phyloP scores from a whole-genome alignment of 2,797 vertebrate species.

The Silurus aristotelis region DNA sequence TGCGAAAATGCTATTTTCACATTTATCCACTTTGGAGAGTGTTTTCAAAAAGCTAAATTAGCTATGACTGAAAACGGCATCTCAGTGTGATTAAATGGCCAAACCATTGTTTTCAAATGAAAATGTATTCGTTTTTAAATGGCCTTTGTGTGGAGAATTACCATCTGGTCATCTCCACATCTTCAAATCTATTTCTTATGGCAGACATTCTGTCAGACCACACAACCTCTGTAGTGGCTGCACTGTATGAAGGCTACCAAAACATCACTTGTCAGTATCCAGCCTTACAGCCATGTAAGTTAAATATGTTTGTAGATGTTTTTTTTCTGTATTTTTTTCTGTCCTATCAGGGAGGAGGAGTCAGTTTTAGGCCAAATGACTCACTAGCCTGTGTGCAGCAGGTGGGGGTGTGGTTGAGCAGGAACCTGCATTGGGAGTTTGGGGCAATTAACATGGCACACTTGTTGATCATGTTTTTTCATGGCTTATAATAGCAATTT shows the following conservation, averaged over 20 bases:
- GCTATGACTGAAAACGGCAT: no score
- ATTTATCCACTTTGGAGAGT: no score
- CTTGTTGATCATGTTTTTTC: not conserved
- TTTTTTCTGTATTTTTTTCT: not conserved
- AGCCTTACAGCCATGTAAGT: not conserved
- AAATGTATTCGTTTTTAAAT: no score
- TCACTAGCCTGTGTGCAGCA: not conserved
- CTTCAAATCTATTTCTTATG: not conserved
- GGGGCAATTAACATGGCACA: constrained; percentile 11
- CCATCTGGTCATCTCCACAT: not conserved
- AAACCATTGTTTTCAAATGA: no score
- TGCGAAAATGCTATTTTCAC: no score
- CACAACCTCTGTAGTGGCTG: not conserved
- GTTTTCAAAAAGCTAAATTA: no score
- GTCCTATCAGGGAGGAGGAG: not conserved
- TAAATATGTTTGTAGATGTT: not conserved
- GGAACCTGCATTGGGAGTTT: not conserved
- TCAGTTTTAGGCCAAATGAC: not conserved
- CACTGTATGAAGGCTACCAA: not conserved
- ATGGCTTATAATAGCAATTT: not conserved
- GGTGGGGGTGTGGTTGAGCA: not conserved
- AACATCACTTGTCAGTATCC: not conserved
- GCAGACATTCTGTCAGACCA: not conserved
- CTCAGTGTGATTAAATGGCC: no score
- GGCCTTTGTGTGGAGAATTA: not conserved